A percentile compares a stretch with the other conserved stretches of the same genome.
Conservation (phyloP, 2,113 vertebrate species). For the Sprattus sprattus region DNA sequence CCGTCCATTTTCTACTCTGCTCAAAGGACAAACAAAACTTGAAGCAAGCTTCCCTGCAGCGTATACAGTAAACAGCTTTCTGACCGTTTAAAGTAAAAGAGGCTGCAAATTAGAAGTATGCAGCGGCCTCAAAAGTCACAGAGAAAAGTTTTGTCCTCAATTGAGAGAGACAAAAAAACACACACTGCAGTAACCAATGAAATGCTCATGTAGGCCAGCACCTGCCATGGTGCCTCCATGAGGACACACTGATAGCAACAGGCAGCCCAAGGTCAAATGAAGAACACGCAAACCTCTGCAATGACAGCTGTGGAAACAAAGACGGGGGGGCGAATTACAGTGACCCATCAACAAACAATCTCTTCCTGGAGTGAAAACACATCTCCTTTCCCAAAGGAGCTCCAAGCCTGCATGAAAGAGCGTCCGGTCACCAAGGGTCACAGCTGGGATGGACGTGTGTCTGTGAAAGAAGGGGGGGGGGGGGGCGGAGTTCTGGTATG, state of each 20-base stretch:
- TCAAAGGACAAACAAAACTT: conserved; percentile 33
- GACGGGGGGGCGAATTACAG: conserved; percentile 22
- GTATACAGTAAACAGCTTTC: conserved; percentile 32
- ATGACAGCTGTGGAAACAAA: conserved; percentile 57
- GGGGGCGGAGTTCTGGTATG: neutral
- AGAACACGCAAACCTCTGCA: conserved; percentile 45
- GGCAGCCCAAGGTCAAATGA: conserved; percentile 52
- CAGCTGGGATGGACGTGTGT: conserved; percentile 26
- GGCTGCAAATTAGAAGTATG: neutral
- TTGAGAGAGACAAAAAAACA: neutral
- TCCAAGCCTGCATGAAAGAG: conserved; percentile 3
- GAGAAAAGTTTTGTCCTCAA: neutral
- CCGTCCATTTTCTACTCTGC: neutral
- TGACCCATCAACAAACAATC: conserved; percentile 47
- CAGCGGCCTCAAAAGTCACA: neutral
- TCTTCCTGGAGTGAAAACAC: conserved; percentile 37
- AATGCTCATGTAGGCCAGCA: neutral
- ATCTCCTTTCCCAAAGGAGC: conserved; percentile 35
- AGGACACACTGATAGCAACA: conserved; percentile 20
- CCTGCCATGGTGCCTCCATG: neutral
- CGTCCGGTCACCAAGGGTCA: conserved; percentile 38
- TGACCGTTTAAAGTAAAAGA: neutral
- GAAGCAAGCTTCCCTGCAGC: conserved; percentile 26
- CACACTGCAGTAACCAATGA: neutral
- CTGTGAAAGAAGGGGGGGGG: neutral